Conservation (phyloP, 2,797 vertebrate species). For the Babyrousa celebensis region DNA sequence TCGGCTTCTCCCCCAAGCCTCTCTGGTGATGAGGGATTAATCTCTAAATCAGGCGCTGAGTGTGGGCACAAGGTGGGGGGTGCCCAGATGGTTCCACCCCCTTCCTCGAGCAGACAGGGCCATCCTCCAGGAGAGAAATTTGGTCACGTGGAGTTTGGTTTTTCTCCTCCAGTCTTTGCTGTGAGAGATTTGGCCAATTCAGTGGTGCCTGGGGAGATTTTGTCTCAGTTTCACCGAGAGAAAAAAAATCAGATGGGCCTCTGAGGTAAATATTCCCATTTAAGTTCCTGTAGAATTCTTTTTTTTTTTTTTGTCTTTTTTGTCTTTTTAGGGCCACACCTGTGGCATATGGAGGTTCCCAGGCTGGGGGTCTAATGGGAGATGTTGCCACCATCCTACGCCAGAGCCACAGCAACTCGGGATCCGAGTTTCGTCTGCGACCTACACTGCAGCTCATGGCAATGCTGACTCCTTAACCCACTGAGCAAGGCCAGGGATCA, state of each 20-base stretch:
- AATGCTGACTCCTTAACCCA: too few relatives aligned
- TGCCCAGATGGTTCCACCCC: fast-evolving
- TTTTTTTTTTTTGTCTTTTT: too few relatives aligned
- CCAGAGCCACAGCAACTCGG: too few relatives aligned
- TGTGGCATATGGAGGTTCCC: too few relatives aligned
- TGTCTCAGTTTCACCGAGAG: constrained; percentile 39
- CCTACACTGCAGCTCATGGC: too few relatives aligned
- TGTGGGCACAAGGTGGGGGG: not conserved
- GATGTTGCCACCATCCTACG: too few relatives aligned
- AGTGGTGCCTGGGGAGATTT: not conserved
- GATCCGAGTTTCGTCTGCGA: too few relatives aligned
- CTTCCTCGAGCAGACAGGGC: not conserved
- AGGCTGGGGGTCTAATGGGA: too few relatives aligned
- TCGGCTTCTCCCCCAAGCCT: not conserved
- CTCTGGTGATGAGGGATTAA: too few relatives aligned
- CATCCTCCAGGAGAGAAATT: not conserved
- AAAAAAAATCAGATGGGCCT: not conserved
- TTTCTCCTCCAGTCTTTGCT: not conserved
- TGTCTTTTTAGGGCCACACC: too few relatives aligned
- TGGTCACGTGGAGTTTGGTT: not conserved
- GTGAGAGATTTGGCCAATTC: not conserved
- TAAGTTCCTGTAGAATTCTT: not conserved
- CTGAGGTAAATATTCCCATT: not conserved
- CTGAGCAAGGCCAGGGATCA: too few relatives aligned
- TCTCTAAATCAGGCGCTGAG: not conserved